Percentiles rank a stretch among this genome's conserved stretches.
Conservation (phyloP, 2,888 invertebrate genomes). For the Chalcosyrphus nemorum region DNA sequence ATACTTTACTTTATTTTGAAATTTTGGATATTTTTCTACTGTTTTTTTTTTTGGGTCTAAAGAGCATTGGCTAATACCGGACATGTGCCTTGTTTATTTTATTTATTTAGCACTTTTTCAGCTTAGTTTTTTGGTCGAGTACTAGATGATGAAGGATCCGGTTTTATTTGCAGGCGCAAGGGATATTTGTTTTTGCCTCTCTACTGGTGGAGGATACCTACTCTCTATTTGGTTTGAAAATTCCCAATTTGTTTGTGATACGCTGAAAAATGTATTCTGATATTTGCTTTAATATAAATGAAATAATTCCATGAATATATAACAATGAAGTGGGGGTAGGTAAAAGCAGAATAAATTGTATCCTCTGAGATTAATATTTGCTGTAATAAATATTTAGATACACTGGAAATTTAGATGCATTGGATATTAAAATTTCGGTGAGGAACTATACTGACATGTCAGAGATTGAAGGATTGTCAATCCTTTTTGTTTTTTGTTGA, state of each 20-base stretch:
- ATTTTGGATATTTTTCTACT: no score
- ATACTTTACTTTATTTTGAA: background rate
- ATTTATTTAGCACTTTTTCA: constrained; percentile 39
- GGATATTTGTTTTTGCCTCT: constrained; percentile 1
- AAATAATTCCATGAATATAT: constrained; percentile 39
- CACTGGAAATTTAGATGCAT: background rate
- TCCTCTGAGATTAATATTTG: background rate
- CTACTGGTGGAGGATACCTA: background rate
- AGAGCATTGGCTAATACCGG: constrained; percentile 52
- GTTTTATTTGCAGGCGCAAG: background rate
- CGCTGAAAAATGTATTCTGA: constrained; percentile 40
- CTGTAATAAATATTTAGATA: background rate
- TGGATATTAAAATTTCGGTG: no score
- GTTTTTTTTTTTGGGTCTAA: constrained; percentile 13
- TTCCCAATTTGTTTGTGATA: constrained; percentile 11
- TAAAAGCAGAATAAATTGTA: background rate
- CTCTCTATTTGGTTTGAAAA: background rate
- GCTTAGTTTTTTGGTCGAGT: background rate
- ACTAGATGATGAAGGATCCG: no score
- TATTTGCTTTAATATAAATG: constrained; percentile 34
- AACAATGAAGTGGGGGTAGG: constrained; percentile 1
- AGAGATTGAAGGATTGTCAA: no score
- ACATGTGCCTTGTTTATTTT: constrained; percentile 57
- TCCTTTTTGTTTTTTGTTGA: no score
- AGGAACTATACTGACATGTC: no score